Percentiles rank a stretch among this genome's conserved stretches.
Evolutionary conservation across 2,113 vertebrate species (phyloP).

Genomic region (Indicator indicator): DNA sequence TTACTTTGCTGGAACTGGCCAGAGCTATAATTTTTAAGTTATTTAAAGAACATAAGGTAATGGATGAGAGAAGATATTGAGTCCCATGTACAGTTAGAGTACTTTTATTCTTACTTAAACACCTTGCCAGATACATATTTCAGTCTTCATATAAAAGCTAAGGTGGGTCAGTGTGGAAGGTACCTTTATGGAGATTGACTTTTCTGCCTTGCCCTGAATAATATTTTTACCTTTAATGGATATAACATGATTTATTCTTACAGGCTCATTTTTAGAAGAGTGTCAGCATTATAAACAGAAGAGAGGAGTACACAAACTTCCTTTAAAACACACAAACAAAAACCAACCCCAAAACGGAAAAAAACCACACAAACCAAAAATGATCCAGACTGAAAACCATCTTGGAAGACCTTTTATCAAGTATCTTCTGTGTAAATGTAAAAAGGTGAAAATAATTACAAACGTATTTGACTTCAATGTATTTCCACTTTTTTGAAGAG

Average conservation of each 20-base stretch:
- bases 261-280: background rate
- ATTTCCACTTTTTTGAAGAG: background rate
- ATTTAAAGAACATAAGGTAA: background rate
- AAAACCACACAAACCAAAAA: background rate
- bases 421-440: background rate
- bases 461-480: background rate
- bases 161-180: background rate
- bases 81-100: background rate
- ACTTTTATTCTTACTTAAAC: conserved; percentile 3
- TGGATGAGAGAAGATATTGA: background rate
- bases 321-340: background rate
- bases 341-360: background rate
- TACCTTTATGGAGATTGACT: conserved; percentile 18
- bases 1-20: background rate
- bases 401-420: background rate
- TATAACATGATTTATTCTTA: conserved; percentile 28
- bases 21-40: background rate
- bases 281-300: background rate
- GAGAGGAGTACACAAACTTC: background rate
- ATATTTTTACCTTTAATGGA: conserved; percentile 42
- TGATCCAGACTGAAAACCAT: background rate
- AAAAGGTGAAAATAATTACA: background rate
- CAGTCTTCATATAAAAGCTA: conserved; percentile 3
- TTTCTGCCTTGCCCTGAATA: conserved; percentile 17
- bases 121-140: background rate